A percentile compares a stretch with the other conserved stretches of the same genome.
Conservation (phyloP, 1,140 invertebrate species). For the Drosophila tani region DNA sequence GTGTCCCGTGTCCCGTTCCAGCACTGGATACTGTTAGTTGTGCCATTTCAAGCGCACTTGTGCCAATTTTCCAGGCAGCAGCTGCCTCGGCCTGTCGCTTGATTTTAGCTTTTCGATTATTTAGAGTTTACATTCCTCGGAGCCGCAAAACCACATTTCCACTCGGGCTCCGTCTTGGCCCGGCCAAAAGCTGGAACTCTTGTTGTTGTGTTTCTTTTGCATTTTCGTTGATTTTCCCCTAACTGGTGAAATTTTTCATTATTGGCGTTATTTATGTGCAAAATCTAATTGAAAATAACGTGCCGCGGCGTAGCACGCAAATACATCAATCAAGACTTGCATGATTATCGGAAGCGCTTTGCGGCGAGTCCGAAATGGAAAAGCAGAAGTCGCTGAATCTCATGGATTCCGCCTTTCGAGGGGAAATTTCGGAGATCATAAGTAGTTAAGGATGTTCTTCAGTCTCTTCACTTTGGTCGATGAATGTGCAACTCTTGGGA, state of each 20-base stretch:
- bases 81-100: constrained; percentile 34
- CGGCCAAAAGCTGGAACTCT: constrained; percentile 26
- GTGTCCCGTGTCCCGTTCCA: constrained; percentile 38
- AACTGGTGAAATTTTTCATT: constrained; percentile 64
- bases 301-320: constrained; percentile 28
- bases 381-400: constrained; percentile 15
- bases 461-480: not conserved
- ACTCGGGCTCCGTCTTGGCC: constrained; percentile 13
- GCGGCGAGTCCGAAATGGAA: constrained; percentile 51
- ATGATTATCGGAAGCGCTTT: constrained; percentile 47
- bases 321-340: constrained; percentile 45
- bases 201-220: constrained; percentile 42
- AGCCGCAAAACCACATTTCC: constrained; percentile 74
- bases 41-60: constrained; percentile 75
- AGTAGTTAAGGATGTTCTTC: not conserved
- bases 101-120: constrained; percentile 76
- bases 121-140: constrained; percentile 68
- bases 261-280: constrained; percentile 41
- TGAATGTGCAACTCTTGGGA: not conserved
- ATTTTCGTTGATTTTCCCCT: constrained; percentile 45
- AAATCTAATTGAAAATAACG: constrained; percentile 73
- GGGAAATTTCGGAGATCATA: not conserved
- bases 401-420: constrained; percentile 9
- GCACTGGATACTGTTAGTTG: constrained; percentile 66
- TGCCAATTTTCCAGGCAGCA: constrained; percentile 66